These are phyloP conservation scores for Ceyx melanurus DNA, from an alignment of 2,113 vertebrate genomes.

Conservation along the genomic window DNA sequence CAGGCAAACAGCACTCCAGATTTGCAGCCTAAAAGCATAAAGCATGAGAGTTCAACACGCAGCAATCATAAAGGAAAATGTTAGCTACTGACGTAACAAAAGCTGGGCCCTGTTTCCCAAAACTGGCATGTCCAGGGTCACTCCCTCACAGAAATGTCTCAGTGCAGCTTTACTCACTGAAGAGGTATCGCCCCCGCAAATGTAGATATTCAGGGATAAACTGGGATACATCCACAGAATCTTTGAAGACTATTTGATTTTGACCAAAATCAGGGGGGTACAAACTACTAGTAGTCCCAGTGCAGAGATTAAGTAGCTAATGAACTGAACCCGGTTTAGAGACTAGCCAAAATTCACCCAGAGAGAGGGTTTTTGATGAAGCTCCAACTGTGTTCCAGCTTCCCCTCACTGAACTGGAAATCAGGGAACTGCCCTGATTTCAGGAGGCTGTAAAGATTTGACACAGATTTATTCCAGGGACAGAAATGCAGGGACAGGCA, in stretches of 20 bases:
- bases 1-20: not conserved
- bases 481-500: not conserved
- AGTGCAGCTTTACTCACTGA: not conserved
- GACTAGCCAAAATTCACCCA: not conserved
- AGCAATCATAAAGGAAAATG: not conserved
- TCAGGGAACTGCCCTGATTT: not conserved
- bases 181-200: not conserved
- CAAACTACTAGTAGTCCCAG: not conserved
- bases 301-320: not conserved
- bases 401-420: not conserved
- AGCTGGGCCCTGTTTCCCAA: not conserved
- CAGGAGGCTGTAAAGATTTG: not conserved
- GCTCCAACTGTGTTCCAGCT: not conserved
- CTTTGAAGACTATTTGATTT: not conserved
- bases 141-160: not conserved
- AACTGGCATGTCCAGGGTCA: not conserved
- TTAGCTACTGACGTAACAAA: not conserved
- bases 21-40: not conserved
- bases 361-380: not conserved
- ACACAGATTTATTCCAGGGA: conserved; percentile 17
- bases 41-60: not conserved
- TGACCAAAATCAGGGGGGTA: not conserved
- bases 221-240: not conserved
- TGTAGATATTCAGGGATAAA: not conserved
- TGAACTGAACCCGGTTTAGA: not conserved